Evolutionary conservation across 35 echinoderm and acorn worm genomes (phyloP).

Genomic region (Chiridota heheva): DNA sequence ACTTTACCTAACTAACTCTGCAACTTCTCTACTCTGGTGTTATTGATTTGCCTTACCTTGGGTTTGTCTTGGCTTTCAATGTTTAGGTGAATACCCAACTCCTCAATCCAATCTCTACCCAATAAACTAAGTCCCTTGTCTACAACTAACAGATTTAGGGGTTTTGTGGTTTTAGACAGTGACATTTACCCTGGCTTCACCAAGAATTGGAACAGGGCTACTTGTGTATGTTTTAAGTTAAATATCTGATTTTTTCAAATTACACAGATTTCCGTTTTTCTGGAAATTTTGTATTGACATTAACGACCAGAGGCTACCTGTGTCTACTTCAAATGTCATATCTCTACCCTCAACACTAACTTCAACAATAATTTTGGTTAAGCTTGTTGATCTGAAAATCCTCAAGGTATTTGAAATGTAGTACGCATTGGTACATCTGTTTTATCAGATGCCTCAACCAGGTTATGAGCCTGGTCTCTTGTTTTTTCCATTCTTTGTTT

Average conservation of each 20-base stretch:
- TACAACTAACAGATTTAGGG: neutral
- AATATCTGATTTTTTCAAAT: neutral
- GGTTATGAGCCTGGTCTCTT: too few species aligned
- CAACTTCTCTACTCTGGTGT: too few species aligned
- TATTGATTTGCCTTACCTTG: too few species aligned
- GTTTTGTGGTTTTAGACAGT: neutral
- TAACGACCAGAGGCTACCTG: neutral
- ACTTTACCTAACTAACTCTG: neutral
- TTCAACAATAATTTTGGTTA: too few species aligned
- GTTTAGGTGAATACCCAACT: too few species aligned
- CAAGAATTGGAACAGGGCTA: neutral
- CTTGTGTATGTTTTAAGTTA: neutral
- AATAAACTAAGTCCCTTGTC: neutral
- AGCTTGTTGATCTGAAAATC: too few species aligned
- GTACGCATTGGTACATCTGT: too few species aligned
- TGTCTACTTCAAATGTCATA: neutral
- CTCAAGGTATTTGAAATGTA: too few species aligned
- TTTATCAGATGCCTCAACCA: too few species aligned
- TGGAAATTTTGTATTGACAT: neutral
- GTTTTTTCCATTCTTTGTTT: too few species aligned
- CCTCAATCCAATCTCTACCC: too few species aligned
- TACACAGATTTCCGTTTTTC: neutral
- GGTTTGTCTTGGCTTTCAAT: too few species aligned
- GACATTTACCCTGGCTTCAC: slow-evolving; percentile 10
- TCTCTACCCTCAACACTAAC: neutral